phyloP scores from a whole-genome alignment of 2,113 vertebrate species.

The Ahaetulla prasina region DNA sequence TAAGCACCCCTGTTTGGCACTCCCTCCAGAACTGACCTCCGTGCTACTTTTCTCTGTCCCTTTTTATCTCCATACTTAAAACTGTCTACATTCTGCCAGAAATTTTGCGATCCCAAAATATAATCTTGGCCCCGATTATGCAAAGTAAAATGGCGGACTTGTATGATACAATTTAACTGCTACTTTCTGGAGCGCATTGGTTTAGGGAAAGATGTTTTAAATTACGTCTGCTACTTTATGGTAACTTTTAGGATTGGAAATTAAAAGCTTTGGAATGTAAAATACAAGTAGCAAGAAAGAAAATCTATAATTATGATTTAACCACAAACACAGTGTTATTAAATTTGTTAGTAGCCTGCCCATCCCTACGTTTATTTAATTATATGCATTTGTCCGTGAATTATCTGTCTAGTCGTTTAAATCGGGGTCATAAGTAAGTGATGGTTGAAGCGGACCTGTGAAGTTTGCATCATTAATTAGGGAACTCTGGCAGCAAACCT shows the following conservation, averaged over 20 bases:
- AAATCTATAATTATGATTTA: not conserved
- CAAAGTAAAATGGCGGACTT: not conserved
- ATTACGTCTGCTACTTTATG: not conserved
- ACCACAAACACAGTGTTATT: not conserved
- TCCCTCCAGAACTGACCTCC: not conserved
- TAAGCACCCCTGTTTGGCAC: constrained; percentile 48
- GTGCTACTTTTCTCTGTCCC: no score
- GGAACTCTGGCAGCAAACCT: no score
- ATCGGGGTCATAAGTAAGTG: not conserved
- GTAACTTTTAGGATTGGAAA: not conserved
- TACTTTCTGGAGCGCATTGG: not conserved
- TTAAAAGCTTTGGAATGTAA: not conserved
- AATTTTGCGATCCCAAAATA: no score
- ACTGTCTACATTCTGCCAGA: not conserved
- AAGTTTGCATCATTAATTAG: not conserved
- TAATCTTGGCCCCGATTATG: no score
- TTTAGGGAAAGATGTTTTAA: not conserved
- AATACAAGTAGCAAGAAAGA: not conserved
- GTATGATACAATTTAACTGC: not conserved
- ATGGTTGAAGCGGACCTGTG: not conserved
- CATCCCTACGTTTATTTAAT: not conserved
- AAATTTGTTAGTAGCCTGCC: not conserved
- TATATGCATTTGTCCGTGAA: not conserved
- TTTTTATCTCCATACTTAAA: not conserved
- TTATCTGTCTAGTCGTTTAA: not conserved